Conservation (phyloP, 1,140 invertebrate species). For the Pogonomyrmex barbatus region DNA sequence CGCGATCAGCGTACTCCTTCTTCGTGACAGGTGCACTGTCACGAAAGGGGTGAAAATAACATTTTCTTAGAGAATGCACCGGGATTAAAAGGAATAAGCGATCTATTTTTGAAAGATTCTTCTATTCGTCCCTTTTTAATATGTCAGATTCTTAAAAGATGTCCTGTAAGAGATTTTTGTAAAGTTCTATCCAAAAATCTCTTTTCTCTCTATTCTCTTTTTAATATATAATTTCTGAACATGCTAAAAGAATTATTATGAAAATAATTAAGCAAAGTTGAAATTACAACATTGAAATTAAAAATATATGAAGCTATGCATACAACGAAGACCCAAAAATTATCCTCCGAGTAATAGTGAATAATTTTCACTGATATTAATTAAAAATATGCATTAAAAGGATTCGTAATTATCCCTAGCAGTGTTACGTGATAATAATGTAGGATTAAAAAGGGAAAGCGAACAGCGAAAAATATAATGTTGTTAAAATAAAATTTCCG, state of each 20-base stretch:
- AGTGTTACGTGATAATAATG: too few species aligned
- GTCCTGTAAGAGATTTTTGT: not conserved
- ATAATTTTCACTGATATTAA: slow-evolving; percentile 21
- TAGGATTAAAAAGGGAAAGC: not conserved
- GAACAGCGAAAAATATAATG: not conserved
- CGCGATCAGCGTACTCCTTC: not conserved
- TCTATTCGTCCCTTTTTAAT: not conserved
- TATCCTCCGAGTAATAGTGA: not conserved
- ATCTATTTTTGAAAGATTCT: not conserved
- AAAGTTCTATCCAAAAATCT: slow-evolving; percentile 2
- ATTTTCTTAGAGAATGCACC: not conserved
- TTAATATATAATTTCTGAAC: not conserved
- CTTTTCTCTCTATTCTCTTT: not conserved
- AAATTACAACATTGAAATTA: not conserved
- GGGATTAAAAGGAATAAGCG: not conserved
- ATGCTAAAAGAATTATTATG: not conserved
- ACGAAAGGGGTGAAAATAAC: not conserved
- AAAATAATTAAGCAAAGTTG: not conserved
- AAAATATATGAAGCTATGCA: not conserved
- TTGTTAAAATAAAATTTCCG: not conserved
- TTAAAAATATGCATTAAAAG: not conserved
- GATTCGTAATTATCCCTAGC: not conserved
- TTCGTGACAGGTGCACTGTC: not conserved
- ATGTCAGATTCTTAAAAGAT: not conserved
- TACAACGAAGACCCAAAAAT: not conserved